Percentiles rank a stretch among this genome's conserved stretches.
Evolutionary conservation across 2,797 vertebrate genomes (phyloP).

Genomic region (Hippoglossus hippoglossus): DNA sequence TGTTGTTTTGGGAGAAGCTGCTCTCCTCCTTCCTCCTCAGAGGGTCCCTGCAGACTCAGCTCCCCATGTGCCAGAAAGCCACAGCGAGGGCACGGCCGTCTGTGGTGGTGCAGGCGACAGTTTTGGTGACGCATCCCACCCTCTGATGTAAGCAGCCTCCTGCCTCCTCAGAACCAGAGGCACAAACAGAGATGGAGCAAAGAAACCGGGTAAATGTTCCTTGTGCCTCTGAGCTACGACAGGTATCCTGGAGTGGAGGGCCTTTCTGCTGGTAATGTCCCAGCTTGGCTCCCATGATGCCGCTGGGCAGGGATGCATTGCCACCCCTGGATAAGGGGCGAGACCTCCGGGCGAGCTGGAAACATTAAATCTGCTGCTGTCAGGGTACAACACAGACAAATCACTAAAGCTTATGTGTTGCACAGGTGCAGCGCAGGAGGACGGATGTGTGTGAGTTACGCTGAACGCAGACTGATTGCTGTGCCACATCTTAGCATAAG

Average conservation of each 20-base stretch:
- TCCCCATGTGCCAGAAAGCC: too few species aligned
- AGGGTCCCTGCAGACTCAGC: too few species aligned
- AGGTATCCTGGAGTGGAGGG: slow-evolving; percentile 28
- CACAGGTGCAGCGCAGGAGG: neutral
- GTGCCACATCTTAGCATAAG: slow-evolving; percentile 1
- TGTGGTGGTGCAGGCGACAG: too few species aligned
- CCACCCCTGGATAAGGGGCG: slow-evolving; percentile 34
- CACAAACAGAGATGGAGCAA: slow-evolving; percentile 34
- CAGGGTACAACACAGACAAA: neutral
- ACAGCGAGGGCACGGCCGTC: too few species aligned
- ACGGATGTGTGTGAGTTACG: slow-evolving; percentile 9
- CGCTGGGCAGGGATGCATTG: slow-evolving; percentile 42
- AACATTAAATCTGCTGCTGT: slow-evolving; percentile 10
- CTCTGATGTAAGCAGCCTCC: slow-evolving; percentile 43
- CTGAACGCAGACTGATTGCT: slow-evolving; percentile 13
- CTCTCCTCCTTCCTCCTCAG: too few species aligned
- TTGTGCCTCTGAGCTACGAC: neutral
- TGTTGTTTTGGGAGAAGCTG: too few species aligned
- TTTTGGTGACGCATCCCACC: neutral
- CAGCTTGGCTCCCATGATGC: slow-evolving; percentile 55
- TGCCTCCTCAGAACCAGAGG: slow-evolving; percentile 51
- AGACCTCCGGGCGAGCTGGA: slow-evolving; percentile 12
- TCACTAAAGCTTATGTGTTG: slow-evolving; percentile 7
- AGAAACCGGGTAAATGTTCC: slow-evolving; percentile 32
- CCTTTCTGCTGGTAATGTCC: slow-evolving; percentile 32